A percentile compares a stretch with the other conserved stretches of the same genome.
Evolutionary conservation across 2,797 vertebrate genomes (phyloP).

Genomic region (Pristis pectinata): DNA sequence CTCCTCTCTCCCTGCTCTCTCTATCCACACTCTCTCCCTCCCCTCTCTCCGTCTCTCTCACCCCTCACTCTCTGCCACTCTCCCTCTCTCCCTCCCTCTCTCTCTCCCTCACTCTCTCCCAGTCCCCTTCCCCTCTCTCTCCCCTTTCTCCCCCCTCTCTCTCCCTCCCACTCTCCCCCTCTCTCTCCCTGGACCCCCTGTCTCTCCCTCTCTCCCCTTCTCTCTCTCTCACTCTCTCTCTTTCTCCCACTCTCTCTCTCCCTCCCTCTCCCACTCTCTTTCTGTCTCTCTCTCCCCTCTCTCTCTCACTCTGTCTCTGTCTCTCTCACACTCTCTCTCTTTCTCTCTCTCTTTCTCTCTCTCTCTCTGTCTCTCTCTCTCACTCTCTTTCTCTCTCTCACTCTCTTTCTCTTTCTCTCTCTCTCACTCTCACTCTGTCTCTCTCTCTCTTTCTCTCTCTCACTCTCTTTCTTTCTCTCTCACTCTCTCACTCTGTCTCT

Average conservation of each 20-base stretch:
- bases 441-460: no score
- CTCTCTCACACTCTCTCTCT: neutral
- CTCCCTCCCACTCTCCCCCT: neutral
- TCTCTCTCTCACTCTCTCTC: neutral
- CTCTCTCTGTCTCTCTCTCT: neutral
- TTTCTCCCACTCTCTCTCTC: neutral
- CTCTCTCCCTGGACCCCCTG: neutral
- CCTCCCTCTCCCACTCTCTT: no score
- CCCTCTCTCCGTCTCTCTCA: no score
- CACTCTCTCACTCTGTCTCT: neutral
- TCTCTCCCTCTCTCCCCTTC: neutral
- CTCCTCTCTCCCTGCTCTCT: no score
- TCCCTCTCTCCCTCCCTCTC: no score
- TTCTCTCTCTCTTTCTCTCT: neutral
- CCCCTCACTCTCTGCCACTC: no score
- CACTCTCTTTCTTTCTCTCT: constrained; percentile 33
- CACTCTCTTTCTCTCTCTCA: neutral
- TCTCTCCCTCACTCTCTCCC: no score
- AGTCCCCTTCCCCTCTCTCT: no score
- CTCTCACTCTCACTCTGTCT: neutral
- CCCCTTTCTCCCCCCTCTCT: no score
- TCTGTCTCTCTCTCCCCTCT: no score
- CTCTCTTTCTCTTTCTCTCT: neutral
- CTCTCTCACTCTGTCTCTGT: no score
- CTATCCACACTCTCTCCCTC: no score